Evolutionary conservation across 2,888 invertebrate genomes (phyloP).

Genomic region (Pyrrhosoma nymphula): DNA sequence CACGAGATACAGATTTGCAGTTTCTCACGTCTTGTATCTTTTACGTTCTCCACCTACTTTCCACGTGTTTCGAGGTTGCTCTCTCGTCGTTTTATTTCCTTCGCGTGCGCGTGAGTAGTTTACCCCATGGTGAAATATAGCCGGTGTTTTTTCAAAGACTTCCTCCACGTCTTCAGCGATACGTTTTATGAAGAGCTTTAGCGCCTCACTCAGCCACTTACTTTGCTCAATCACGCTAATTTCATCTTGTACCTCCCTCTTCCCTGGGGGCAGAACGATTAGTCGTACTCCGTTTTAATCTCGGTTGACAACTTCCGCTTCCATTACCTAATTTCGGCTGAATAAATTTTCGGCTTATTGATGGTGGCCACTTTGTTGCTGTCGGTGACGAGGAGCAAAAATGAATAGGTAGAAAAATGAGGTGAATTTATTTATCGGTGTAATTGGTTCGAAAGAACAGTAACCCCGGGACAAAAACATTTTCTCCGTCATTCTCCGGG

Average conservation of each 20-base stretch:
- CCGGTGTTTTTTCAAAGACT: background rate
- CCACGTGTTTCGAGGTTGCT: no score
- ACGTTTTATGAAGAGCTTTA: background rate
- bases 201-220: background rate
- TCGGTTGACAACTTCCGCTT: background rate
- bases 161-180: background rate
- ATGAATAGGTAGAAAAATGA: background rate
- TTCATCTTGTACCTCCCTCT: background rate
- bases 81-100: no score
- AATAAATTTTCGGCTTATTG: background rate
- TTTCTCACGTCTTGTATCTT: no score
- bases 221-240: background rate
- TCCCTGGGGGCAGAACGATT: background rate
- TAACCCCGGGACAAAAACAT: background rate
- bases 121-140: background rate
- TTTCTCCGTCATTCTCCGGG: background rate
- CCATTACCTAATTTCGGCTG: background rate
- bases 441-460: background rate
- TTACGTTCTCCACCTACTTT: no score
- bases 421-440: background rate
- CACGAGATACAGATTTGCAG: no score
- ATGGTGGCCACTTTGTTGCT: background rate
- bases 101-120: background rate
- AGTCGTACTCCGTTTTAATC: background rate
- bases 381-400: background rate